Percentiles rank a stretch among this genome's conserved stretches.
Evolutionary conservation across 1,140 invertebrate species (phyloP).

Genomic region (Acromyrmex echinatior): DNA sequence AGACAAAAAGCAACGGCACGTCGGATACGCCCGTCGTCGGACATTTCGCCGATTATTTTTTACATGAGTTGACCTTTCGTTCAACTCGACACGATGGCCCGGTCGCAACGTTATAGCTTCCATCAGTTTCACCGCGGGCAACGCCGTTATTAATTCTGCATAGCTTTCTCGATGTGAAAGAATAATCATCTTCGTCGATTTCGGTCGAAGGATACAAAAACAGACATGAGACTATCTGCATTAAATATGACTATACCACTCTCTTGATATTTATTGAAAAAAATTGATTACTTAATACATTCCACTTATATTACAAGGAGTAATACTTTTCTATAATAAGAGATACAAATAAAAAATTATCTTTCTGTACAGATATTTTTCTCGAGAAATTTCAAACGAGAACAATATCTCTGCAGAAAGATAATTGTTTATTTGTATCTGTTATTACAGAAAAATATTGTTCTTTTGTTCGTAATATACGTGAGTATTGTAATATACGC

Average conservation of each 20-base stretch:
- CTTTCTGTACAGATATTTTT: background rate
- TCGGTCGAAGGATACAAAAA: background rate
- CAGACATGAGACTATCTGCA: no score
- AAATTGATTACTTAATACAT: background rate
- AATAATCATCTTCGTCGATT: constrained; percentile 31
- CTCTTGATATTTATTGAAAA: background rate
- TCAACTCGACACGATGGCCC: background rate
- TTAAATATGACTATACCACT: background rate
- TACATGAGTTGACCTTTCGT: constrained; percentile 47
- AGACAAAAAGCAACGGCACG: constrained; percentile 26
- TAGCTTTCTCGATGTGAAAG: constrained; percentile 53
- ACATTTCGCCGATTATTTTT: constrained; percentile 43
- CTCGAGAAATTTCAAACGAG: no score
- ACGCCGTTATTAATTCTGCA: constrained; percentile 38
- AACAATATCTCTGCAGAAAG: background rate
- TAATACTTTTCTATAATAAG: background rate
- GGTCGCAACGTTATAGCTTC: constrained; percentile 27
- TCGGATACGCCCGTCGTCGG: constrained; percentile 1
- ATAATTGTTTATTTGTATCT: background rate
- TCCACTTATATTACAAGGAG: background rate
- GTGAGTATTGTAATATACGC: background rate
- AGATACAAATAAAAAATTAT: background rate
- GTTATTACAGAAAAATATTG: background rate
- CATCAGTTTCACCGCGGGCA: constrained; percentile 38
- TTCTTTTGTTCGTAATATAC: background rate